Evolutionary conservation across 2,888 invertebrate genomes (phyloP).

Genomic region (Exephanes ischioxanthus): DNA sequence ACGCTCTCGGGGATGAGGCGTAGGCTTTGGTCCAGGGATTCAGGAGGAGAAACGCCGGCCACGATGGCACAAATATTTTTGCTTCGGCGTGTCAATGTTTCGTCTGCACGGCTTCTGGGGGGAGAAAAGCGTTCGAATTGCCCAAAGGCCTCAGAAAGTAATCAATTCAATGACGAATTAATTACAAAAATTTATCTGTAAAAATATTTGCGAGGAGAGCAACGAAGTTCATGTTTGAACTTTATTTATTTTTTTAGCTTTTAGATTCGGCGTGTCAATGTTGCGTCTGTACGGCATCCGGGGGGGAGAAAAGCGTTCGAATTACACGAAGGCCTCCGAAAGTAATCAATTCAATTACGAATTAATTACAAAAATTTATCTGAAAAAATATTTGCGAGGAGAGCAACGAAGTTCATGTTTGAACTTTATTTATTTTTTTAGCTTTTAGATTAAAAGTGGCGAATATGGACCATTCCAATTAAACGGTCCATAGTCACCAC

Average conservation of each 20-base stretch:
- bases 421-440: neutral
- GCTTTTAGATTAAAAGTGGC: neutral
- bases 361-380: neutral
- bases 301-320: neutral
- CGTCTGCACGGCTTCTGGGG: conserved; percentile 32
- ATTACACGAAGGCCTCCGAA: neutral
- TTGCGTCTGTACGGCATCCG: conserved; percentile 31
- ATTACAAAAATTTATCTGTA: neutral
- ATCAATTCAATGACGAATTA: neutral
- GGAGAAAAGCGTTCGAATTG: neutral
- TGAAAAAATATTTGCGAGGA: too few species aligned
- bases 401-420: too few species aligned
- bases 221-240: neutral
- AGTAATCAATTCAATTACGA: neutral
- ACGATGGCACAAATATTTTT: conserved; percentile 54
- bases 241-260: too few species aligned
- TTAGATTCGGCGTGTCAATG: neutral
- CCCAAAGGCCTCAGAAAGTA: neutral
- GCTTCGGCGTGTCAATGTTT: conserved; percentile 27
- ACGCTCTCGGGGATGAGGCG: conserved; percentile 74
- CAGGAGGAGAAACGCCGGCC: conserved; percentile 73
- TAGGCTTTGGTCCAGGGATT: conserved; percentile 81
- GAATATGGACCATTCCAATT: neutral
- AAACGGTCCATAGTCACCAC: neutral
- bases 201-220: too few species aligned